A percentile compares a stretch with the other conserved stretches of the same genome.
Evolutionary conservation across 2,888 invertebrate genomes (phyloP).

Genomic region (Unio pictorum): DNA sequence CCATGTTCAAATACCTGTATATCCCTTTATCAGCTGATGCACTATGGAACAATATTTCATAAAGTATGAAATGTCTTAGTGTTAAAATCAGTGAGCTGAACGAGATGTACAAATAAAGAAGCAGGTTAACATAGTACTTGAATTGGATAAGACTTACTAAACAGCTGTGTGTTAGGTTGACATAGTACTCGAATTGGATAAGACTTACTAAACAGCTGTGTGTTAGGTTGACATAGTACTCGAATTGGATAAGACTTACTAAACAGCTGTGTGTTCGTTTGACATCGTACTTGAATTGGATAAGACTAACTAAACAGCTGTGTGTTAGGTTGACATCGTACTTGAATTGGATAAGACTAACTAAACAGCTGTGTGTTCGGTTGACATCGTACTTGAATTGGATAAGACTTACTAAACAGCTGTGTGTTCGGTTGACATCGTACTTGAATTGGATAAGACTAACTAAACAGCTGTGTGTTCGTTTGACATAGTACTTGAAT

Average conservation of each 20-base stretch:
- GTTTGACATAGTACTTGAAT: too few relatives aligned
- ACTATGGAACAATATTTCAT: too few relatives aligned
- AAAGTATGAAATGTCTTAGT: too few relatives aligned
- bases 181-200: too few relatives aligned
- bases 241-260: conserved; percentile 53
- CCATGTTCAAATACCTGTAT: too few relatives aligned
- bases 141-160: conserved; percentile 59
- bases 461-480: conserved; percentile 69
- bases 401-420: conserved; percentile 67
- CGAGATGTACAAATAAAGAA: too few relatives aligned
- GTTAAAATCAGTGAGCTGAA: too few relatives aligned
- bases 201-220: conserved; percentile 69
- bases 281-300: too few relatives aligned
- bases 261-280: conserved; percentile 59
- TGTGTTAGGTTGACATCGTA: conserved; percentile 12
- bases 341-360: conserved; percentile 40
- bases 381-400: too few relatives aligned
- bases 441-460: conserved; percentile 27
- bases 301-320: conserved; percentile 69
- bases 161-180: conserved; percentile 53
- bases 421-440: conserved; percentile 28
- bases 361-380: conserved; percentile 65
- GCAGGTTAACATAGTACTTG: too few relatives aligned
- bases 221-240: conserved; percentile 3
- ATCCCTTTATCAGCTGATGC: too few relatives aligned